phyloP scores from a whole-genome alignment of 2,888 invertebrate species.

The Mimumesa dahlbomi region DNA sequence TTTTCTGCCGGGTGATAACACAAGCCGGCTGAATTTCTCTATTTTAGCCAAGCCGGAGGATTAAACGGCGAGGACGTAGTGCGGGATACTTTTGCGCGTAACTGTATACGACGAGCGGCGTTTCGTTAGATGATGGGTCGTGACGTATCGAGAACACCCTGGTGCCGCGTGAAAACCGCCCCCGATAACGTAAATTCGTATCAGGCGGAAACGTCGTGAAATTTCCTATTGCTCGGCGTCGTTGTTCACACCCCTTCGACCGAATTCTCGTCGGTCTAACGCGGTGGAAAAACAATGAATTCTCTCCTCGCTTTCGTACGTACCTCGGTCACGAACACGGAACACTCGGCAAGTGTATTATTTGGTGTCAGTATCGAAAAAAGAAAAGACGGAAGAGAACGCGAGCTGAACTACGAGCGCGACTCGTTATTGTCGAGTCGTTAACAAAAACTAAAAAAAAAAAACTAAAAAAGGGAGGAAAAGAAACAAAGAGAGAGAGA shows the following conservation, averaged over 20 bases:
- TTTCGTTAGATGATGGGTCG: slow-evolving; percentile 12
- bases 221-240: slow-evolving; percentile 21
- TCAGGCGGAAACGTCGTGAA: slow-evolving; percentile 31
- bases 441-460: slow-evolving; percentile 3
- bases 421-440: not conserved
- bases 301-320: slow-evolving; percentile 6
- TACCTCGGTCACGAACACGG: slow-evolving; percentile 9
- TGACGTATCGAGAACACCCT: slow-evolving; percentile 31
- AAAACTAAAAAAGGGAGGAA: not conserved
- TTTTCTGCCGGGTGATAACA: too few relatives aligned
- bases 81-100: too few relatives aligned
- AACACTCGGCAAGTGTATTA: slow-evolving; percentile 42
- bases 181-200: not conserved
- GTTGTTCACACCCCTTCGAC: not conserved
- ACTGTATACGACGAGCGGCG: not conserved
- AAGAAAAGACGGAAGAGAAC: not conserved
- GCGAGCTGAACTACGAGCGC: not conserved
- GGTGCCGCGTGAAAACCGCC: slow-evolving; percentile 7
- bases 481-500: not conserved
- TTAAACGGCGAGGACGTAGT: too few relatives aligned
- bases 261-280: not conserved
- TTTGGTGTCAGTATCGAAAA: slow-evolving; percentile 32
- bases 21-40: too few relatives aligned
- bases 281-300: not conserved
- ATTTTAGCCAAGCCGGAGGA: too few relatives aligned